Conservation (phyloP, 2,113 vertebrate species). For the Furnarius figulus region DNA sequence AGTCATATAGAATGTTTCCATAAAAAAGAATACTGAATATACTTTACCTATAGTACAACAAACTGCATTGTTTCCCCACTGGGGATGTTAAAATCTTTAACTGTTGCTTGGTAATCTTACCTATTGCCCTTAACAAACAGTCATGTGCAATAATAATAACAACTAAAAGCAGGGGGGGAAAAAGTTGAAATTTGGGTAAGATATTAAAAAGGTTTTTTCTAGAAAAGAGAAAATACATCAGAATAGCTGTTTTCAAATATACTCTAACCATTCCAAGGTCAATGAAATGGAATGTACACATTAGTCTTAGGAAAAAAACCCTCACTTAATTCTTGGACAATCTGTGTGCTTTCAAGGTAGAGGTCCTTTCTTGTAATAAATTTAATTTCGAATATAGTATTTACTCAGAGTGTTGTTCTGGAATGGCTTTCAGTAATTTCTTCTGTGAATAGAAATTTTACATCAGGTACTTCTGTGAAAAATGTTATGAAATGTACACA, state of each 20-base stretch:
- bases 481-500: not conserved
- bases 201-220: not conserved
- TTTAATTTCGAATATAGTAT: not conserved
- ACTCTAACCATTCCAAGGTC: not conserved
- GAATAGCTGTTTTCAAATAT: not conserved
- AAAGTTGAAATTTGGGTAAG: not conserved
- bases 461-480: not conserved
- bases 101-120: not conserved
- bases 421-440: not conserved
- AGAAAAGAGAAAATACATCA: not conserved
- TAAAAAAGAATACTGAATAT: not conserved
- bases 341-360: not conserved
- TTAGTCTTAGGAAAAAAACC: not conserved
- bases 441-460: not conserved
- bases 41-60: not conserved
- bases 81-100: not conserved
- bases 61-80: not conserved
- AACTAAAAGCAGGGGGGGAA: not conserved
- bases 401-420: not conserved
- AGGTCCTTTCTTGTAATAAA: not conserved
- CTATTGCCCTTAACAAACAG: not conserved
- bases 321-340: not conserved
- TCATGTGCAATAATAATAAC: not conserved
- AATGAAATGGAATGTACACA: too few relatives aligned
- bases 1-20: not conserved